Conservation (phyloP, 1,140 invertebrate genomes). For the Nymphalis io region DNA sequence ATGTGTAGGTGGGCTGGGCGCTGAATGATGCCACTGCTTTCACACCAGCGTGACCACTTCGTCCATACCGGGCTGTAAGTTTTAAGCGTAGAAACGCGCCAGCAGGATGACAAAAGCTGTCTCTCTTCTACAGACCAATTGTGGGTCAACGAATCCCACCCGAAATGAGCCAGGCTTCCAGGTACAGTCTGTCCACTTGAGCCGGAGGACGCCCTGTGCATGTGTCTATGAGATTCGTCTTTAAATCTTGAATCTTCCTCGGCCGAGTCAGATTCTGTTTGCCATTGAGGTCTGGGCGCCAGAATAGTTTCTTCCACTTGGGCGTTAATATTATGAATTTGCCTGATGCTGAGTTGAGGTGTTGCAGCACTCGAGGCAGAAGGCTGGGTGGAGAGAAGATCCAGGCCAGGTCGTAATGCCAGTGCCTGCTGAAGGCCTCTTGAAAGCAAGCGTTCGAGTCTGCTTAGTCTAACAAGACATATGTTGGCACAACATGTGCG, state of each 20-base stretch:
- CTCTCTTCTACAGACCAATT: slow-evolving; percentile 44
- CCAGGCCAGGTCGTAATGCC: slow-evolving; percentile 54
- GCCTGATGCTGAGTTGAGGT: slow-evolving; percentile 50
- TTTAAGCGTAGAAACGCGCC: slow-evolving; percentile 45
- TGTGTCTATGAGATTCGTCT: slow-evolving; percentile 42
- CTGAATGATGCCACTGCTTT: too few species aligned
- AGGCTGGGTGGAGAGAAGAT: too few species aligned
- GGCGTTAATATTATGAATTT: slow-evolving; percentile 40
- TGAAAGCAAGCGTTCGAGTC: slow-evolving; percentile 52
- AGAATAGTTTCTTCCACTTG: slow-evolving; percentile 41
- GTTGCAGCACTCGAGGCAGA: slow-evolving; percentile 49
- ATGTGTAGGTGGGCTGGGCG: slow-evolving; percentile 25
- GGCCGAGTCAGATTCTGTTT: slow-evolving; percentile 32
- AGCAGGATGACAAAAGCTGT: slow-evolving; percentile 40
- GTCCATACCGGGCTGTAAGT: slow-evolving; percentile 45
- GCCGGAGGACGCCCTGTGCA: too few species aligned
- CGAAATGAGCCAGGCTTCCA: slow-evolving; percentile 56
- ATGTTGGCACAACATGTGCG: too few species aligned
- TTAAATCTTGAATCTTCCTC: slow-evolving; percentile 36
- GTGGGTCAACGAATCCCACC: slow-evolving; percentile 38
- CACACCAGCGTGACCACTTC: slow-evolving; percentile 42
- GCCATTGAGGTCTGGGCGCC: too few species aligned
- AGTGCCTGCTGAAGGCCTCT: slow-evolving; percentile 57
- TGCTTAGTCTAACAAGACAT: too few species aligned
- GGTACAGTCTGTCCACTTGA: too few species aligned